Base-by-base conservation (phyloP, 1,140 invertebrate genomes). In the Tetraneura akinire region DNA sequence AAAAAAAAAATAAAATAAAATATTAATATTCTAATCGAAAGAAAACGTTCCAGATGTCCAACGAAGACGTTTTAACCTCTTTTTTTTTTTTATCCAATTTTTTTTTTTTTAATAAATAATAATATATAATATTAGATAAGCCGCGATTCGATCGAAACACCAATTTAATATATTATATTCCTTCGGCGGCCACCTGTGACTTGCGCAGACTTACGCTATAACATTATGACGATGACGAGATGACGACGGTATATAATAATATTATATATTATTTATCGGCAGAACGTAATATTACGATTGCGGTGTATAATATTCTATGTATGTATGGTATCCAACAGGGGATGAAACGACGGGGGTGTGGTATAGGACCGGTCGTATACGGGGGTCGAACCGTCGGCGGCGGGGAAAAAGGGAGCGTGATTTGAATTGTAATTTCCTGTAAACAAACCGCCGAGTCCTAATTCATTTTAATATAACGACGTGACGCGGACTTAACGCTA, bases 371-470 rank as follows among this genome's bases (percentile, higher is more conserved):
- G 32, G 3, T 4, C 3, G 8, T 4, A 37, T 8, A 4, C 3
- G 57, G 1, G 57, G 18, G 10, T 37, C 1, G 62, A 4, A 68
- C 11, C 64, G 14, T 21, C 21, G 9, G 37, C 8, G 53, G 13
- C 21, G 21, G 1, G 21, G n/a, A 23, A 26, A 5, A 21, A 16
- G 66, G 29, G n/a, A 74, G 29, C 71, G 71, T 57, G 74, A 76
- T 76, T 76, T 76, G 73, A 78, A 78, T 78, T 78, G 74, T 78
- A 78, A 78, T 78, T 78, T 78, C 37, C 74, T 78, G 74, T 78
- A 78, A 78, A 78, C 37, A 62, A 62, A 78, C 74, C 53, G 14
- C 26, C 21, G 21, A 68, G 70, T 53, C 26, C 47, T 73, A 32
- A 51, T 73, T 53, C 70, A 21, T 73, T 73, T 73, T 73, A 49